Evolutionary conservation across 2,113 vertebrate genomes (phyloP).

Genomic region (Podarcis muralis): DNA sequence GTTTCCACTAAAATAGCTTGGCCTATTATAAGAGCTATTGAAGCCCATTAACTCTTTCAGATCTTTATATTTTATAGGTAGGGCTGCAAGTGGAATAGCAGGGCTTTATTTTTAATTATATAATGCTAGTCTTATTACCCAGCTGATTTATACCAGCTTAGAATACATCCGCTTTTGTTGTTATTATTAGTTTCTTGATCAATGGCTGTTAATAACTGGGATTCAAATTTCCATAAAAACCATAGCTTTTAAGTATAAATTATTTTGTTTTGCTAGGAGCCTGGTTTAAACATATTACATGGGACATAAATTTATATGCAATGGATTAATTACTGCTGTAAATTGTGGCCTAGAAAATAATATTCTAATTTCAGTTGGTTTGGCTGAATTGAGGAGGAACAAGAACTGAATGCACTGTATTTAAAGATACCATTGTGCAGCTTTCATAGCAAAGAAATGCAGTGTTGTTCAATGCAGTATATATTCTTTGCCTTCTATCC

Average conservation of each 20-base stretch:
- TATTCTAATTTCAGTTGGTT: neutral
- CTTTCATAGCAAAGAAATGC: neutral
- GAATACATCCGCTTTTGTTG: neutral
- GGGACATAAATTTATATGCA: conserved; percentile 4
- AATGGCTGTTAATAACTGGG: conserved; percentile 14
- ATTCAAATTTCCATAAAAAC: neutral
- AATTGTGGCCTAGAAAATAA: neutral
- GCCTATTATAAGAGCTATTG: neutral
- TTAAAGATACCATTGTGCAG: neutral
- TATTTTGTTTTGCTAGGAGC: neutral
- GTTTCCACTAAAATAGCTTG: conserved; percentile 16
- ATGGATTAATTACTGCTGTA: conserved; percentile 3
- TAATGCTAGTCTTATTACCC: neutral
- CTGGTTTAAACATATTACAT: neutral
- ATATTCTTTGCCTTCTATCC: neutral
- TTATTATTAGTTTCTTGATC: conserved; percentile 5
- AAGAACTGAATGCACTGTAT: neutral
- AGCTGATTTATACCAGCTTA: conserved; percentile 15
- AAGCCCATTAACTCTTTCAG: conserved; percentile 37
- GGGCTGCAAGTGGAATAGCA: neutral
- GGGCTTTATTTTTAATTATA: neutral
- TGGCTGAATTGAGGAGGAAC: neutral
- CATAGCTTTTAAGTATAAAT: neutral
- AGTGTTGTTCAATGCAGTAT: neutral
- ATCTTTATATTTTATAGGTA: conserved; percentile 7